phyloP scores from a whole-genome alignment of 2,113 vertebrate genomes.

The Euleptes europaea region DNA sequence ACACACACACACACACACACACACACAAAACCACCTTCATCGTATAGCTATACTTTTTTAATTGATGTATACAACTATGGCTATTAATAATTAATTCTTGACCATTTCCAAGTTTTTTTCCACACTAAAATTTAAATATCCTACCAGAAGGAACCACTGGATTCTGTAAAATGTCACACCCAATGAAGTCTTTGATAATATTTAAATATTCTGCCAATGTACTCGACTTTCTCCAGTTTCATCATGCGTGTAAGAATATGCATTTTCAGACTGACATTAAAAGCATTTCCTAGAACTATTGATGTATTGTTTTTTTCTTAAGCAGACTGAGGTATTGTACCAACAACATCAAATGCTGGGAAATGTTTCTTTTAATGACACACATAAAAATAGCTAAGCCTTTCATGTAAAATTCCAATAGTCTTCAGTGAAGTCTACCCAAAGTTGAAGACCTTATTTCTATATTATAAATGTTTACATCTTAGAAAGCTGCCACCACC shows the following conservation, averaged over 20 bases:
- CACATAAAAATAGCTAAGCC: background rate
- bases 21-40: no score
- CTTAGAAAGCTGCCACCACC: background rate
- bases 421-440: background rate
- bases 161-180: background rate
- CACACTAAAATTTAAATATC: fast-evolving
- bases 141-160: background rate
- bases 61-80: background rate
- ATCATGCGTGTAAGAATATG: background rate
- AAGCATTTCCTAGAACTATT: background rate
- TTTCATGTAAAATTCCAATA: background rate
- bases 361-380: background rate
- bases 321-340: background rate
- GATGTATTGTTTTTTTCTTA: no score
- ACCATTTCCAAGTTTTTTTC: background rate
- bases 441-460: background rate
- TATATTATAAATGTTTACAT: background rate
- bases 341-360: background rate
- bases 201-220: background rate
- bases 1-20: no score
- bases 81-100: fast-evolving
- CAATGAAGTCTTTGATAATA: background rate
- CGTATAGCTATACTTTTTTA: no score
- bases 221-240: background rate
- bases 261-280: background rate